Evolutionary conservation across 2,113 vertebrate genomes (phyloP), one percentile per base, ranked within the genome.

Genomic region (Zeus faber): DNA sequence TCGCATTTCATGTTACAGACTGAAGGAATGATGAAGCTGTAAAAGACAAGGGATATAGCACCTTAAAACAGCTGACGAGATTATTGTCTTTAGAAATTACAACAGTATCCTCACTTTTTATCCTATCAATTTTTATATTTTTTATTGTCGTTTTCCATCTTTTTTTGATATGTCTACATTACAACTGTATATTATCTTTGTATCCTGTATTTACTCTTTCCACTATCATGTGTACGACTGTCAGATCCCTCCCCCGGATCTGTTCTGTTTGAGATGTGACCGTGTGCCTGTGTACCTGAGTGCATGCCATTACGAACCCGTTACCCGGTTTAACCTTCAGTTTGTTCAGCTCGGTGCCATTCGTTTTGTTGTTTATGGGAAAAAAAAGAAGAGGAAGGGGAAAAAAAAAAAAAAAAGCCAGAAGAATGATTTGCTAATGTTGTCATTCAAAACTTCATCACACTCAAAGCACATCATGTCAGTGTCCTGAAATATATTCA

Each of bases 41-140:
- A 29, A 41, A 77, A 71, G 49, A 72, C 63, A 72, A 81, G 70
- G 69, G 80, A 83, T 54, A 44, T 66, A 5, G 55, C 73, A 83
- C 65, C 75, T 85, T 81, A 74, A 73, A 74, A 52, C 55, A 54
- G 69, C 70, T 77, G 73, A 76, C 65, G 54, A 77, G 66, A 74
- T 70, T 74, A 62, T 45, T 81, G 77, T 83, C 67, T 60, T 70
- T 70, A 73, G 68, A 75, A 80, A 78, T 62, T 66, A 72, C 67
- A 82, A 82, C 63, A 63, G 61, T 83, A 79, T 84, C 68, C 81
- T 87, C 84, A 81, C 80, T 83, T 81, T 85, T 75, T 84, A 84
- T 76, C 58, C 72, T n/a, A n/a, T n/a, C n/a, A 20, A 79, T 83
- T 89, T 89, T 83, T 88, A 79, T 85, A 85, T 85, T 85, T 85